Evolutionary conservation across 1,140 invertebrate genomes (phyloP).

Genomic region (Drosophila parabipectinata): DNA sequence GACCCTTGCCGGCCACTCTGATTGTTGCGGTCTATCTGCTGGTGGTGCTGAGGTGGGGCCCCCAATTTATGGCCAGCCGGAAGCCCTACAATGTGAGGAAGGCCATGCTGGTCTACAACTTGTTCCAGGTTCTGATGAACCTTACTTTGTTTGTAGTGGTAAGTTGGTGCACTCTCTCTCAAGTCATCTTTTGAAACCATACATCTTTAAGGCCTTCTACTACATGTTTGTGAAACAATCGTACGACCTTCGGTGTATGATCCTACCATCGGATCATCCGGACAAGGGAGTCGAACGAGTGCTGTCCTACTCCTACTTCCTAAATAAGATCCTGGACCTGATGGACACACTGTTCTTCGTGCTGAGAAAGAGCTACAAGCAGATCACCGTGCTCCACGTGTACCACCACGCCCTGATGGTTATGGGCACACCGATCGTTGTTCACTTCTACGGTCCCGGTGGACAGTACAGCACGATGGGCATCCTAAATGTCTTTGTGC

Average conservation of each 20-base stretch:
- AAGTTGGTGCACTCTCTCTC: not conserved
- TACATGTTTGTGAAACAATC: not conserved
- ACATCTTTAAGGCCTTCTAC: not conserved
- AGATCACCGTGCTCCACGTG: constrained; percentile 93
- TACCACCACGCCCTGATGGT: constrained; percentile 89
- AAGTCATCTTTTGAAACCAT: too few species aligned
- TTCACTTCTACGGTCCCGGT: constrained; percentile 82
- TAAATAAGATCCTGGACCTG: constrained; percentile 85
- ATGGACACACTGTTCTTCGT: constrained; percentile 93
- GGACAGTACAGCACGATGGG: constrained; percentile 89
- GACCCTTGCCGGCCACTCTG: constrained; percentile 88
- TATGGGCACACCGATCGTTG: not conserved
- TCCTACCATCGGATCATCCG: constrained; percentile 12
- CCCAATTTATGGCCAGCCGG: constrained; percentile 91
- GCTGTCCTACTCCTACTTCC: constrained; percentile 20
- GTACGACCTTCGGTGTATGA: constrained; percentile 23
- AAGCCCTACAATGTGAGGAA: constrained; percentile 91
- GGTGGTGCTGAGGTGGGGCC: constrained; percentile 87
- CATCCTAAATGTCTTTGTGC: constrained; percentile 90
- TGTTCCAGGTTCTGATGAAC: constrained; percentile 85
- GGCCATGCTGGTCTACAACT: constrained; percentile 91
- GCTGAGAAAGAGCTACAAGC: constrained; percentile 91
- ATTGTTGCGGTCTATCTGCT: constrained; percentile 89
- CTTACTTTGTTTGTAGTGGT: constrained; percentile 4
- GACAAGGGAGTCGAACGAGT: constrained; percentile 9